phyloP scores from a whole-genome alignment of 2,113 vertebrate genomes.

The Rhinichthys klamathensis region DNA sequence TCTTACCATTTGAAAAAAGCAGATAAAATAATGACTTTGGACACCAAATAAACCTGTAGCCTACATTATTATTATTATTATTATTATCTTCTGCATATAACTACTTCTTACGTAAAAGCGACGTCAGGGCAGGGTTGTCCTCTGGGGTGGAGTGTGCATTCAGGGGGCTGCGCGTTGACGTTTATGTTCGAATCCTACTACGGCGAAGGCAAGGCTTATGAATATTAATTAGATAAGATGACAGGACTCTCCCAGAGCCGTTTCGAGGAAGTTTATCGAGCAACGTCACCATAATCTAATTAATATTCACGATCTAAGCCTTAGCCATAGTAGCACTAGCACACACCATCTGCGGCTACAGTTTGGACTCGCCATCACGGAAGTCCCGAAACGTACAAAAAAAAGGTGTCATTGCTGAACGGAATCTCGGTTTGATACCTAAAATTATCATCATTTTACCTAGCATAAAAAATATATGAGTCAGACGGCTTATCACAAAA shows the following conservation, averaged over 20 bases:
- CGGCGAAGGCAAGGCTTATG: background rate
- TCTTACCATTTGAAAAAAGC: too few species aligned
- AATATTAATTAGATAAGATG: background rate
- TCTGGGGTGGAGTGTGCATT: background rate
- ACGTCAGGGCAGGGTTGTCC: background rate
- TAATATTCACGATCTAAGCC: background rate
- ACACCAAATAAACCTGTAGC: too few species aligned
- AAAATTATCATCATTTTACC: background rate
- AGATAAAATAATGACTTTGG: too few species aligned
- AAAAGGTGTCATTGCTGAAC: background rate
- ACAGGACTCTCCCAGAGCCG: background rate
- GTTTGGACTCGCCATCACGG: background rate
- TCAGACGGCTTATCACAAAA: background rate
- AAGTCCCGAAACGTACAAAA: background rate
- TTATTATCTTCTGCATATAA: background rate
- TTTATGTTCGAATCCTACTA: conserved; percentile 1
- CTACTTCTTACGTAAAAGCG: background rate
- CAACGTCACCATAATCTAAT: background rate
- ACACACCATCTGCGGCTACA: background rate
- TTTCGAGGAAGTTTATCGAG: background rate
- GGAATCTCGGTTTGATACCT: background rate
- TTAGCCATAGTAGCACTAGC: conserved; percentile 2
- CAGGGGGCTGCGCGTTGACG: background rate
- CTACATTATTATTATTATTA: background rate
- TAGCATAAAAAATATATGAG: background rate